Evolutionary conservation across 2,113 vertebrate genomes (phyloP).

Genomic region (Lutjanus erythropterus): DNA sequence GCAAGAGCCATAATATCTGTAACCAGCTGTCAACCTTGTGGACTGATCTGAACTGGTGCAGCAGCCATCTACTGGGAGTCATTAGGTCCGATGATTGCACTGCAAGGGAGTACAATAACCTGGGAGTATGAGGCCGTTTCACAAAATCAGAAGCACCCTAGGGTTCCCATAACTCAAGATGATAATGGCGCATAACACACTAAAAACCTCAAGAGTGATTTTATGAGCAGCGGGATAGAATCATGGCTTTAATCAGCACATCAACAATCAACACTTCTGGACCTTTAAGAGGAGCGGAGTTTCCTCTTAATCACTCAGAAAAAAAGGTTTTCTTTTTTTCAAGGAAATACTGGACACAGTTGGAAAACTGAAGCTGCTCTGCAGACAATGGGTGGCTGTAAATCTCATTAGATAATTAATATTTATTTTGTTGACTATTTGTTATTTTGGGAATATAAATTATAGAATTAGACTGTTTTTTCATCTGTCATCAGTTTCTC

Average conservation of each 20-base stretch:
- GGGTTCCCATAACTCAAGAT: conserved; percentile 50
- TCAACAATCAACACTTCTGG: not conserved
- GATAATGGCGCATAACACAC: conserved; percentile 37
- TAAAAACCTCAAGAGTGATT: conserved; percentile 45
- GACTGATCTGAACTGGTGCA: conserved; percentile 15
- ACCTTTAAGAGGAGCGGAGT: conserved; percentile 14
- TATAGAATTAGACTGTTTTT: too few relatives aligned
- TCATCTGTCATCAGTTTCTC: too few relatives aligned
- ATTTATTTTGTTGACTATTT: not conserved
- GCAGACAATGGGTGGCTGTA: not conserved
- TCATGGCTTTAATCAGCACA: conserved; percentile 39
- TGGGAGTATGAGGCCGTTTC: conserved; percentile 45
- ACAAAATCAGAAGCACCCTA: conserved; percentile 43
- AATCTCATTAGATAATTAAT: not conserved
- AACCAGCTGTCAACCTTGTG: conserved; percentile 34
- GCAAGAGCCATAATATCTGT: conserved; percentile 5
- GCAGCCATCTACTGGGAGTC: conserved; percentile 46
- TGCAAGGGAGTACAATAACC: conserved; percentile 47
- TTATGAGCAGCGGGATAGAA: conserved; percentile 37
- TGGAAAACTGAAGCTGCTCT: conserved; percentile 1
- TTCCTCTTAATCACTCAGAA: conserved; percentile 4
- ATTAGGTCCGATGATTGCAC: conserved; percentile 53
- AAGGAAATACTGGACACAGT: conserved; percentile 11
- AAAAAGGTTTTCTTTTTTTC: not conserved
- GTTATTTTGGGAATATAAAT: too few relatives aligned